Evolutionary conservation across 2,888 invertebrate species (phyloP), one percentile per base, ranked within the genome.

Genomic region (Eilema sororculum): DNA sequence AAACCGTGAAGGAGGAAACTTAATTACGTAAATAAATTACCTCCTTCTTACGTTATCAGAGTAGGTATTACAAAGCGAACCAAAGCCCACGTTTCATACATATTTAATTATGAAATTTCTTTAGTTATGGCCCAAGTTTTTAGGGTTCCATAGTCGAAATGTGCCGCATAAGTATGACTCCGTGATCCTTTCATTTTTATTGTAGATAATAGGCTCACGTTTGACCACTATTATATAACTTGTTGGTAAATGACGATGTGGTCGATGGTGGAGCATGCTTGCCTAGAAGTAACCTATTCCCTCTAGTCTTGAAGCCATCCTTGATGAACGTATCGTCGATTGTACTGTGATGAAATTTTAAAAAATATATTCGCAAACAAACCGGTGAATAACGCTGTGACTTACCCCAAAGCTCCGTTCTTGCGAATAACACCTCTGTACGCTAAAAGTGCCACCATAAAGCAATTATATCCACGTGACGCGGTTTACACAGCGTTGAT

Each of bases 41-140:
- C 52, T 52, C n/a, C 8, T 46, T 20, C 16, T 52, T 8, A 20
- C 46, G 5, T 46, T 46, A n/a, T 52, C 52, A n/a, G n/a, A n/a
- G 9, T n/a, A n/a, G n/a, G 2, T 20, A n/a, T 2, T 52, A 52
- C n/a, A 52, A 52, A 52, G 52, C 20, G 20, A n/a, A n/a, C n/a
- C 52, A 8, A 52, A 52, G 8, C 52, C 9, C n/a, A n/a, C 20
- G 52, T n/a, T 52, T 52, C 52, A 52, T 52, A 20, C 52, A 52
- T 52, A 52, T 52, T 52, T 52, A 52, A 52, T 52, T 52, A 52
- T 52, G 52, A 8, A 52, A 52, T 46, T 46, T 46, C n/a, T 52
- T 52, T n/a, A 9, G n/a, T 20, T 46, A 46, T 6, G 13, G 46
- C 20, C 2, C n/a, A n/a, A n/a, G n/a, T n/a, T n/a, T n/a, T n/a